These are phyloP conservation scores for Aphis craccivora DNA, from an alignment of 1,140 invertebrate genomes.

Conservation along the genomic window DNA sequence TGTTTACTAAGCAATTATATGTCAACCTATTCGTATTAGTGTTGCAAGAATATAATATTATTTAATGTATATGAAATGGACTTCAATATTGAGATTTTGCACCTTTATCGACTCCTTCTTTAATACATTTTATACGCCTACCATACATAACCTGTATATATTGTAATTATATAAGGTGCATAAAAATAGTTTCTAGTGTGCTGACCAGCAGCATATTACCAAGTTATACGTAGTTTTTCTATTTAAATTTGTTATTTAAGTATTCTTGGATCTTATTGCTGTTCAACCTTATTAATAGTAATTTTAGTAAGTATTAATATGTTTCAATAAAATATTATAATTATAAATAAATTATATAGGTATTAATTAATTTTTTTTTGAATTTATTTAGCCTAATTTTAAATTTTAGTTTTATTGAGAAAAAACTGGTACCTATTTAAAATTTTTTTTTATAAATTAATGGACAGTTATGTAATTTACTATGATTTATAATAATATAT, in stretches of 20 bases:
- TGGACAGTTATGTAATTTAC: no score
- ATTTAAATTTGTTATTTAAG: background rate
- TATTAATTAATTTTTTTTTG: no score
- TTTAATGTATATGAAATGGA: no score
- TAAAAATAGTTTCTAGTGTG: background rate
- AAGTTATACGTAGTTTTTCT: background rate
- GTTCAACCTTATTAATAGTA: background rate
- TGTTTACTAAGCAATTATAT: background rate
- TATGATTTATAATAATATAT: no score
- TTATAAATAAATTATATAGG: no score
- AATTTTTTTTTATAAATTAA: no score
- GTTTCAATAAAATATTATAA: background rate
- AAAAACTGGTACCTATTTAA: no score
- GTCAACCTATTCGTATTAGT: background rate
- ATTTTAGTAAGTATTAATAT: background rate
- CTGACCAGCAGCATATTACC: background rate
- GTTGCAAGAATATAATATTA: background rate
- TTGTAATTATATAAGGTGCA: background rate
- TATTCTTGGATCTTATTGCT: background rate
- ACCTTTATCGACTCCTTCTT: background rate
- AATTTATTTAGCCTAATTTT: no score
- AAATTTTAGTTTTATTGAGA: no score
- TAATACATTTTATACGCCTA: background rate
- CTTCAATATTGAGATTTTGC: background rate
- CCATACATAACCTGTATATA: background rate